phyloP scores from a whole-genome alignment of 2,797 vertebrate species.

The Enteromius afrohamiltoni region DNA sequence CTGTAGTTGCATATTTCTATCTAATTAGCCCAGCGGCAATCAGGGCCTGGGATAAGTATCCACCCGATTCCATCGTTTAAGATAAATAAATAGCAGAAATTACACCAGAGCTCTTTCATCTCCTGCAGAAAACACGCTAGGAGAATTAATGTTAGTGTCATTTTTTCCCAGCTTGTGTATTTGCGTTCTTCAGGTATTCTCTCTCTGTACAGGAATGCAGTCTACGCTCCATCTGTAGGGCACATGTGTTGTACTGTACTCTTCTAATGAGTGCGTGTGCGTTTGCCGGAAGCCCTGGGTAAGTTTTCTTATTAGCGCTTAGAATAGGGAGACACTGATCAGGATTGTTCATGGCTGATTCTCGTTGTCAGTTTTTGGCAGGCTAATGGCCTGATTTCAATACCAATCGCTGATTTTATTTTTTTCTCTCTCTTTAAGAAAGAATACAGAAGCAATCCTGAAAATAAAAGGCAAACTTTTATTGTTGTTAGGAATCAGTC shows the following conservation, averaged over 20 bases:
- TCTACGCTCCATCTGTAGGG: conserved; percentile 55
- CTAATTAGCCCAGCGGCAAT: conserved; percentile 76
- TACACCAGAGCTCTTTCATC: conserved; percentile 78
- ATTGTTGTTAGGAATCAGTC: neutral
- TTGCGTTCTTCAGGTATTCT: conserved; percentile 49
- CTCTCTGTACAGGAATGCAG: conserved; percentile 18
- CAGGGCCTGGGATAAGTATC: conserved; percentile 64
- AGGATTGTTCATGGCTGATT: neutral
- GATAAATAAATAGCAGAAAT: conserved; percentile 80
- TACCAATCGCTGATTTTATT: neutral
- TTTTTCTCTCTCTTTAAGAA: neutral
- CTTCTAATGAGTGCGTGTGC: neutral
- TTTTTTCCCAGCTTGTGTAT: conserved; percentile 63
- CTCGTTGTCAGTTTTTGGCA: neutral
- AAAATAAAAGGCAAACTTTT: neutral
- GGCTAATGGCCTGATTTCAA: neutral
- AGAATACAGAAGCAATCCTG: neutral
- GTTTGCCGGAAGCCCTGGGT: conserved; percentile 26
- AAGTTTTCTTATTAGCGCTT: neutral
- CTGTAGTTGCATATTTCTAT: conserved; percentile 73
- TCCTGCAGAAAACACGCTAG: conserved; percentile 67
- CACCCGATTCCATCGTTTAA: conserved; percentile 66
- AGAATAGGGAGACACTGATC: neutral
- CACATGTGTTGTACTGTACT: conserved; percentile 51
- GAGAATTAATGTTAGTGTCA: conserved; percentile 82